Percentiles rank a stretch among this genome's conserved stretches.
Evolutionary conservation across 2,113 vertebrate species (phyloP).

Genomic region (Coreoperca whiteheadi): DNA sequence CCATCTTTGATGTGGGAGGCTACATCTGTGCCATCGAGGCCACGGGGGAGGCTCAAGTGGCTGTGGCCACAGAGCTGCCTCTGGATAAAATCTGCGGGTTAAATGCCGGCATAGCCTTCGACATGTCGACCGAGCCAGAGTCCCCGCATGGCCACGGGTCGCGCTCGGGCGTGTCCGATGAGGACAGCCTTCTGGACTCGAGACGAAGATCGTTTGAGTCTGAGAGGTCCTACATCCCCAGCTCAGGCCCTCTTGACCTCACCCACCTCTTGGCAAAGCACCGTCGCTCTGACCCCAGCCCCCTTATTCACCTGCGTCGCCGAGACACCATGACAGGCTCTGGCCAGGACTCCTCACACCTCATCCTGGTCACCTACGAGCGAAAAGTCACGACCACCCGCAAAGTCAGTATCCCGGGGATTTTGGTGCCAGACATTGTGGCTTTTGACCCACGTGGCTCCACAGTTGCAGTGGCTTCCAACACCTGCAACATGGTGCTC

Average conservation of each 20-base stretch:
- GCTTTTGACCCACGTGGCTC: constrained; percentile 88
- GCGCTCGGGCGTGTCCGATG: constrained; percentile 67
- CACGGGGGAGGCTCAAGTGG: constrained; percentile 86
- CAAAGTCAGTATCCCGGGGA: constrained; percentile 93
- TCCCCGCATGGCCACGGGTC: constrained; percentile 70
- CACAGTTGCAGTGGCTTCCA: constrained; percentile 92
- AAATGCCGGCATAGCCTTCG: constrained; percentile 87
- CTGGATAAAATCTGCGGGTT: constrained; percentile 93
- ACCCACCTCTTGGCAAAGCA: constrained; percentile 88
- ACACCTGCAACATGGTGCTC: constrained; percentile 90
- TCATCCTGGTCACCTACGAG: constrained; percentile 93
- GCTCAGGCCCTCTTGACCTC: constrained; percentile 87
- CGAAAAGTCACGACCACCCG: constrained; percentile 89
- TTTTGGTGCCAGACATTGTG: constrained; percentile 94
- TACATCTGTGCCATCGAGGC: constrained; percentile 88
- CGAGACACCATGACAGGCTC: constrained; percentile 89
- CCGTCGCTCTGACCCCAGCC: constrained; percentile 84
- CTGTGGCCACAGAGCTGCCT: constrained; percentile 93
- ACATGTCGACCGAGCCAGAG: constrained; percentile 76
- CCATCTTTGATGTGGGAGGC: constrained; percentile 90
- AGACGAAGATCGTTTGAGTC: constrained; percentile 81
- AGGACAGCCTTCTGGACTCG: constrained; percentile 74
- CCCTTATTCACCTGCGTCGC: constrained; percentile 87
- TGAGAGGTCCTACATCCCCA: constrained; percentile 81
- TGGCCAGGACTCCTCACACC: constrained; percentile 93